Percentiles rank a stretch among this genome's conserved stretches.
Conservation (phyloP, 2,797 vertebrate genomes). For the Danio choprae region DNA sequence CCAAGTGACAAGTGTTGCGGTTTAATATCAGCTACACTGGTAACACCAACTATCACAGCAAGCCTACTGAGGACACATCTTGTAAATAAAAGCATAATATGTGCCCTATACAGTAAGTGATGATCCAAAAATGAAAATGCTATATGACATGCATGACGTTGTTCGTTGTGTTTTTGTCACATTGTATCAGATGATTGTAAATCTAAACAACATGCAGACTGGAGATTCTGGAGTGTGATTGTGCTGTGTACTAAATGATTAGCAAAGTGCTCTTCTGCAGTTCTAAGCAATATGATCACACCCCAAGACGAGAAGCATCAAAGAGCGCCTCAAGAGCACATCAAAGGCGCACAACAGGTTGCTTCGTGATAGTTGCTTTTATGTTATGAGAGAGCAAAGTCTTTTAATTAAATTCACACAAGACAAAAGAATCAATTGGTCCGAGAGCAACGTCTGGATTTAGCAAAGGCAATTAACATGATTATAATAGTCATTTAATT, state of each 20-base stretch:
- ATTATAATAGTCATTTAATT: slow-evolving; percentile 74
- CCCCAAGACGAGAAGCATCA: slow-evolving; percentile 23
- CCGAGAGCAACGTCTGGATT: slow-evolving; percentile 48
- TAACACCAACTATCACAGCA: too few relatives aligned
- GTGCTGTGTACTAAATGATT: slow-evolving; percentile 8
- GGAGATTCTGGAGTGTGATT: neutral
- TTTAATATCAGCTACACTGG: too few relatives aligned
- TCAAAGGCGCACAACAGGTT: slow-evolving; percentile 52
- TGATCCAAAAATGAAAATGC: too few relatives aligned
- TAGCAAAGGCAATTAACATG: slow-evolving; percentile 71
- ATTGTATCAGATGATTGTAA: neutral
- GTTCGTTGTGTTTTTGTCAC: neutral
- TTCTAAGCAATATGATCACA: slow-evolving; percentile 18
- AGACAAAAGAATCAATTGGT: slow-evolving; percentile 75
- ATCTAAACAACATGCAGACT: neutral
- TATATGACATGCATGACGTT: too few relatives aligned
- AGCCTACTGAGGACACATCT: too few relatives aligned
- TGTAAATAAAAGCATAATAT: too few relatives aligned
- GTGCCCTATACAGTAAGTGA: too few relatives aligned
- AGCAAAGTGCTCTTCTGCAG: slow-evolving; percentile 10
- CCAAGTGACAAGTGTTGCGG: too few relatives aligned
- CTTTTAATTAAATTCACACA: slow-evolving; percentile 68
- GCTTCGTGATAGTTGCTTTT: slow-evolving; percentile 56
- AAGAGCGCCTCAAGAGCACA: slow-evolving; percentile 32
- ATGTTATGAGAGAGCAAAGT: slow-evolving; percentile 65